A percentile compares a stretch with the other conserved stretches of the same genome.
These are phyloP conservation scores for Pedionomus torquatus DNA, from an alignment of 2,113 vertebrate species.

Conservation along the genomic window DNA sequence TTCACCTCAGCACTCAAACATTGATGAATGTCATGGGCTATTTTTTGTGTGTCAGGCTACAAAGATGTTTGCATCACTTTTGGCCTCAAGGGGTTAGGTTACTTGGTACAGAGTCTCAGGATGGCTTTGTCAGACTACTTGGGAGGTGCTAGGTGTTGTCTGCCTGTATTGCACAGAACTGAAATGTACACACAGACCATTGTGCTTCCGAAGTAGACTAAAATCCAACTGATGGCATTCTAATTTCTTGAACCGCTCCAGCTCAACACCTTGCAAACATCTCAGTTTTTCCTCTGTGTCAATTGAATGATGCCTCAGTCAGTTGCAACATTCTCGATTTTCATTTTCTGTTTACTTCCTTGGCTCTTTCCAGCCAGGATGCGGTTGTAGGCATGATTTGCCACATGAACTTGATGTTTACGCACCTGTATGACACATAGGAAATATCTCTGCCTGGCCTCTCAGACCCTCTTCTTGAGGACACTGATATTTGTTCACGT, in stretches of 20 bases:
- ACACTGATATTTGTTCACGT: not conserved
- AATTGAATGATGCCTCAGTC: not conserved
- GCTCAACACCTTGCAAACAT: not conserved
- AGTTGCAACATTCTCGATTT: not conserved
- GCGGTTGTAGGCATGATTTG: not conserved
- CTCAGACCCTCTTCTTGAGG: not conserved
- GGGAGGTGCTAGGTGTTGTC: not conserved
- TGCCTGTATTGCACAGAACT: not conserved
- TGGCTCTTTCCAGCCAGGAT: not conserved
- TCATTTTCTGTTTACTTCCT: not conserved
- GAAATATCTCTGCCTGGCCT: not conserved
- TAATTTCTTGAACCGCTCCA: not conserved
- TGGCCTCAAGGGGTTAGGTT: not conserved
- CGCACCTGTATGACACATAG: not conserved
- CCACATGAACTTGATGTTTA: not conserved
- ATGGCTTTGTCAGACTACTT: fast-evolving
- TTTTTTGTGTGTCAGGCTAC: not conserved
- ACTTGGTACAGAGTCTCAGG: not conserved
- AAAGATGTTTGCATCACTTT: not conserved
- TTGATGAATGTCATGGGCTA: not conserved
- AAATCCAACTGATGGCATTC: not conserved
- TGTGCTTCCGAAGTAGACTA: fast-evolving
- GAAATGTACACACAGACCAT: not conserved
- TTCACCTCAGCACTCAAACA: not conserved
- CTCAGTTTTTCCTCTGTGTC: not conserved